Evolutionary conservation across 2,113 vertebrate species (phyloP).

Genomic region (Rhinichthys klamathensis): DNA sequence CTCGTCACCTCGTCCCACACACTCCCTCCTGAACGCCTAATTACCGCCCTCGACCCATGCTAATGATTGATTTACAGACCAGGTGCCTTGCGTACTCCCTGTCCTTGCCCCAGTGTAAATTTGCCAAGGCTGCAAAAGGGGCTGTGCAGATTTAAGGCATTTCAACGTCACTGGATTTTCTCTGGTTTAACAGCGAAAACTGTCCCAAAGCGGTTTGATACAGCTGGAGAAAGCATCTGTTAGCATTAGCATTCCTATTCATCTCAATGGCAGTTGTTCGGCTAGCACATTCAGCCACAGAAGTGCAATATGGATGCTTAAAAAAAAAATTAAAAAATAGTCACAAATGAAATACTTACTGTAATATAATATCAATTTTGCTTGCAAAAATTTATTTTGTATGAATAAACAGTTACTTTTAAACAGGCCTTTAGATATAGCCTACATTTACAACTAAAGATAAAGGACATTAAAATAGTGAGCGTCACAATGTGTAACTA

Average conservation of each 20-base stretch:
- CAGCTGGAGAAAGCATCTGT: not conserved
- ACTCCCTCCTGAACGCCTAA: constrained; percentile 52
- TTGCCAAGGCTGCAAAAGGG: not conserved
- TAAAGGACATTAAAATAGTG: no score
- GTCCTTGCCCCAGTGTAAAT: constrained; percentile 31
- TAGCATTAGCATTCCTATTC: not conserved
- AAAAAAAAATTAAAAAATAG: no score
- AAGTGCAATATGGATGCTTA: not conserved
- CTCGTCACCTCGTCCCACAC: constrained; percentile 31
- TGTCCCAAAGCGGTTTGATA: not conserved
- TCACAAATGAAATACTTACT: no score
- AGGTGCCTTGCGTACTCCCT: constrained; percentile 15
- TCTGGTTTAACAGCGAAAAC: not conserved
- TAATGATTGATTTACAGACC: constrained; percentile 54
- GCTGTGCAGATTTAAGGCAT: not conserved
- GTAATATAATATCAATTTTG: no score
- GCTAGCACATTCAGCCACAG: not conserved
- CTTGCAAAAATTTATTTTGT: no score
- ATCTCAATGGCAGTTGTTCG: not conserved
- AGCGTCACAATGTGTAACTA: no score
- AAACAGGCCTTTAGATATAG: no score
- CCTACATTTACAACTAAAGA: no score
- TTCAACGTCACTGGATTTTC: not conserved
- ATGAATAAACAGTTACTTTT: no score
- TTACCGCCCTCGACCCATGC: constrained; percentile 52